These are phyloP conservation scores for Cinara cedri DNA, from an alignment of 2,888 invertebrate genomes.

Conservation along the genomic window DNA sequence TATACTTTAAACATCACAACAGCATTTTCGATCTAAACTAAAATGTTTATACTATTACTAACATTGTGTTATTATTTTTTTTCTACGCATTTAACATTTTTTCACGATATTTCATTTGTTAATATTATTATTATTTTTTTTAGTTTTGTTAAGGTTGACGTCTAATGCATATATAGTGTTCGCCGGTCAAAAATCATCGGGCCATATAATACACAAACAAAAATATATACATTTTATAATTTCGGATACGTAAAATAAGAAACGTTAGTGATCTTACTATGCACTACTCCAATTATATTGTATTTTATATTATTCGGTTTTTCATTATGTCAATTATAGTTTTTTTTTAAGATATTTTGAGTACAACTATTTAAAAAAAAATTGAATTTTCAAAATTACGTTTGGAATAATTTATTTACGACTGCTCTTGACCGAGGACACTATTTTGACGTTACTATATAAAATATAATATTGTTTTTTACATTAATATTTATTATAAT, in stretches of 20 bases:
- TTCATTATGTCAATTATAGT: no score
- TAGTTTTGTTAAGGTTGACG: slow-evolving; percentile 3
- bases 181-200: no score
- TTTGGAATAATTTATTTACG: no score
- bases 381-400: no score
- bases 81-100: slow-evolving; percentile 19
- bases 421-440: slow-evolving; percentile 8
- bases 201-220: no score
- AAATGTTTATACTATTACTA: neutral
- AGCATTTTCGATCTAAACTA: neutral
- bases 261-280: no score
- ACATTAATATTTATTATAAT: slow-evolving; percentile 19
- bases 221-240: no score
- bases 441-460: neutral
- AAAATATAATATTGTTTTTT: slow-evolving; percentile 18
- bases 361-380: neutral
- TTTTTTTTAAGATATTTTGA: no score
- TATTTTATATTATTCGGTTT: no score
- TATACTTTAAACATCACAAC: neutral
- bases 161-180: no score
- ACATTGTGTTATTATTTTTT: neutral
- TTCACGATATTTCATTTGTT: slow-evolving; percentile 12
- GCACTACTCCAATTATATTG: no score
- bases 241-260: no score
- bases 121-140: neutral